Percentiles rank a stretch among this genome's conserved stretches.
Conservation (phyloP, 2,113 vertebrate genomes). For the Odontesthes bonariensis region DNA sequence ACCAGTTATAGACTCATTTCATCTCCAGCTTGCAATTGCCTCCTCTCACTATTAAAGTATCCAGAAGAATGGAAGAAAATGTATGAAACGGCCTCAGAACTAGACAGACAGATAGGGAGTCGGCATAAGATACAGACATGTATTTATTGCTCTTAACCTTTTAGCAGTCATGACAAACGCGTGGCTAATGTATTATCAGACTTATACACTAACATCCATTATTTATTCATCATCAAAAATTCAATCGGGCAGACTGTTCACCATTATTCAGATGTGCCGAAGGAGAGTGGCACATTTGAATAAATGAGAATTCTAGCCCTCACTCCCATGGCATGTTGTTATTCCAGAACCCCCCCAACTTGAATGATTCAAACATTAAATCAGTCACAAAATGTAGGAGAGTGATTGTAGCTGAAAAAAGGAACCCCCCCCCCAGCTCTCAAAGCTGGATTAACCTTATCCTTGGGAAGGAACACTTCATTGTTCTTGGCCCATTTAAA, state of each 20-base stretch:
- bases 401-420: constrained; percentile 29
- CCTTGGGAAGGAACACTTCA: constrained; percentile 17
- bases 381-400: constrained; percentile 53
- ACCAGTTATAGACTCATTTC: background rate
- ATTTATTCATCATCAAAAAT: constrained; percentile 79
- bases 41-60: background rate
- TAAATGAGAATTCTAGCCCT: constrained; percentile 71
- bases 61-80: background rate
- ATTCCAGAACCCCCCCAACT: constrained; percentile 47
- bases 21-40: background rate
- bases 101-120: constrained; percentile 23
- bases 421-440: background rate
- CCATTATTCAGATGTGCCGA: constrained; percentile 71
- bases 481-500: constrained; percentile 29
- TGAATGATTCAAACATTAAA: constrained; percentile 72
- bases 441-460: constrained; percentile 28
- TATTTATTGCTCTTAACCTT: constrained; percentile 64
- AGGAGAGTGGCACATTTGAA: constrained; percentile 72
- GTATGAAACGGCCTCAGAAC: constrained; percentile 29
- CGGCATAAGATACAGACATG: constrained; percentile 38
- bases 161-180: constrained; percentile 75
- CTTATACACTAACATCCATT: constrained; percentile 70
- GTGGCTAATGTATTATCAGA: constrained; percentile 76
- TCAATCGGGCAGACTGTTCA: constrained; percentile 67
- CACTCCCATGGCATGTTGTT: constrained; percentile 61